phyloP scores from a whole-genome alignment of 2,113 vertebrate species.

The Dasyprocta punctata region DNA sequence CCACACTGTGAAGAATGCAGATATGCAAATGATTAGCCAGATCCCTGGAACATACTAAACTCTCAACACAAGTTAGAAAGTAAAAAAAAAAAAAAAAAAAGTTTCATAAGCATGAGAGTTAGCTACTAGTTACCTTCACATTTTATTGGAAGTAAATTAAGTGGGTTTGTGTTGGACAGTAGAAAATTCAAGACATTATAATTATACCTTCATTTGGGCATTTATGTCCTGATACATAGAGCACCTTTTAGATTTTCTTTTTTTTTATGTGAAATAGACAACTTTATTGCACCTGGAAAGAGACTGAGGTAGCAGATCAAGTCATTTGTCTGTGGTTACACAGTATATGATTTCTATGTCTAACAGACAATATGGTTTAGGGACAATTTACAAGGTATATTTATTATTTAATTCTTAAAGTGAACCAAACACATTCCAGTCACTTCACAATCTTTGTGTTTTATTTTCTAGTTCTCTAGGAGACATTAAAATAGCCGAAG shows the following conservation, averaged over 20 bases:
- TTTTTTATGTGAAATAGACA: neutral
- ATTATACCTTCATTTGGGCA: neutral
- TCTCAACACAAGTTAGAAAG: neutral
- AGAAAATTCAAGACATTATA: neutral
- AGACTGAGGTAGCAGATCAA: neutral
- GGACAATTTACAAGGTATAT: neutral
- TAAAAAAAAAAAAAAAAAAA: neutral
- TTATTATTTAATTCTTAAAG: neutral
- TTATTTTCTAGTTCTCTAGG: constrained; percentile 76
- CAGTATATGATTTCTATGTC: neutral
- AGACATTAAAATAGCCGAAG: constrained; percentile 81
- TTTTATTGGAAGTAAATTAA: neutral
- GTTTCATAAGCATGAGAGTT: neutral
- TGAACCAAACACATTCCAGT: neutral
- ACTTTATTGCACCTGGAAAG: neutral
- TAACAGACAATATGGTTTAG: neutral
- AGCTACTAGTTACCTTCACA: neutral
- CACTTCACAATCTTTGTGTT: neutral
- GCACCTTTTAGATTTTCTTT: constrained; percentile 1
- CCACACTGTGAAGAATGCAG: neutral
- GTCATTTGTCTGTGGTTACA: neutral
- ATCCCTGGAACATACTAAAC: neutral
- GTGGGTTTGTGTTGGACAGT: neutral
- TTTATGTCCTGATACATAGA: neutral
- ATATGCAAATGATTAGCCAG: neutral